A percentile compares a stretch with the other conserved stretches of the same genome.
These are phyloP conservation scores for Caenorhabditis sulstoni DNA, from an alignment of 2,888 invertebrate species.

Conservation along the genomic window DNA sequence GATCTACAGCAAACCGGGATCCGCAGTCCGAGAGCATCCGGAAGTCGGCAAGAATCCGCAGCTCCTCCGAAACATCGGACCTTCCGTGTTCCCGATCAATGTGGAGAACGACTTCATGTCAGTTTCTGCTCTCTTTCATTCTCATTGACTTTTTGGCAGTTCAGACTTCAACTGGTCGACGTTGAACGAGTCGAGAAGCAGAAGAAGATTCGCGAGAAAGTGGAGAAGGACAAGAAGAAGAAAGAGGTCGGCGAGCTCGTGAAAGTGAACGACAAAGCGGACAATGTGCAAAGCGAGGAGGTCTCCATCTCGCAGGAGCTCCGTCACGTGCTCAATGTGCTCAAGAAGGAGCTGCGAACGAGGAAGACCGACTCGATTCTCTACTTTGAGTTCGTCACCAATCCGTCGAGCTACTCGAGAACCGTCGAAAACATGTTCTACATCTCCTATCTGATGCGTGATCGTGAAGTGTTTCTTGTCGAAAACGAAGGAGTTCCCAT, in stretches of 20 bases:
- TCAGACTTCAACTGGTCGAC: conserved; percentile 41
- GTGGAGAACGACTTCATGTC: conserved; percentile 33
- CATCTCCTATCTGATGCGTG: conserved; percentile 53
- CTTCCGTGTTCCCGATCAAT: conserved; percentile 26
- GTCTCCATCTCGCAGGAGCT: conserved; percentile 50
- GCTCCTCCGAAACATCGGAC: not conserved
- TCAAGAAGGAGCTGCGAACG: conserved; percentile 40
- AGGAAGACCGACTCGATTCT: conserved; percentile 28
- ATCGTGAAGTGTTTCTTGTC: conserved; percentile 27
- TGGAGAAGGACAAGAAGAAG: conserved; percentile 9
- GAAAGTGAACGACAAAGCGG: conserved; percentile 49
- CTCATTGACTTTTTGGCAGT: conserved; percentile 1
- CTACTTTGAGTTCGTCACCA: conserved; percentile 49
- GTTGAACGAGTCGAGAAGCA: conserved; percentile 29
- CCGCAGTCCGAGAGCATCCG: not conserved
- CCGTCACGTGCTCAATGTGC: conserved; percentile 30
- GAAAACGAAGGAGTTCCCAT: conserved; percentile 29
- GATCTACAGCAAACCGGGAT: not conserved
- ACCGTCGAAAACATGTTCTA: conserved; percentile 57
- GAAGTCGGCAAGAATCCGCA: not conserved
- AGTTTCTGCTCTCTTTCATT: too few species aligned
- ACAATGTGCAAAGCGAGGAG: conserved; percentile 40
- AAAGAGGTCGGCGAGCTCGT: conserved; percentile 26
- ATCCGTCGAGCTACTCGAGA: conserved; percentile 32
- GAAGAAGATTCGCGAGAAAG: conserved; percentile 39